A percentile compares a stretch with the other conserved stretches of the same genome.
phyloP scores from a whole-genome alignment of 2,113 vertebrate genomes.

The Heptranchias perlo region DNA sequence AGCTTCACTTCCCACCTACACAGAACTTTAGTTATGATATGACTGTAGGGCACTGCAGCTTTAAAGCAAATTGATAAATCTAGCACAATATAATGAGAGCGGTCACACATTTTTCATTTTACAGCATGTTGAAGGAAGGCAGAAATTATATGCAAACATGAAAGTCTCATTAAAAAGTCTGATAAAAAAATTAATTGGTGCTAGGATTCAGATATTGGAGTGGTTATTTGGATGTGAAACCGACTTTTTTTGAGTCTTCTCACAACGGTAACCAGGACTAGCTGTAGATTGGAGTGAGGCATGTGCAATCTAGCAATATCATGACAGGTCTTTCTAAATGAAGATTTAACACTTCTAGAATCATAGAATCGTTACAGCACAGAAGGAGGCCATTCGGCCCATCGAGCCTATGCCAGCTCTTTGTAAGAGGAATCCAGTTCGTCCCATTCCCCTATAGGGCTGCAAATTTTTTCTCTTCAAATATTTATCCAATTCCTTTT shows the following conservation, averaged over 20 bases:
- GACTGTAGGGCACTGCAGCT: background rate
- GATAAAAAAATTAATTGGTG: background rate
- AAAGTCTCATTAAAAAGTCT: background rate
- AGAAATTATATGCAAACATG: background rate
- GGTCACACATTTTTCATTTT: background rate
- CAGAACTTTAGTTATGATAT: background rate
- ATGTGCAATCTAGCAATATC: background rate
- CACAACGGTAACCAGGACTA: background rate
- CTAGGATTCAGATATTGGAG: background rate
- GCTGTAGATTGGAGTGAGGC: background rate
- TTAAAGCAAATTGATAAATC: background rate
- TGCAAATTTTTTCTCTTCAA: too few relatives aligned
- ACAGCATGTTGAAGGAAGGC: background rate
- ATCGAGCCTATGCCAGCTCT: too few relatives aligned
- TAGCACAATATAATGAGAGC: background rate
- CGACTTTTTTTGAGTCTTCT: background rate
- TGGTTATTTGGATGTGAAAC: background rate
- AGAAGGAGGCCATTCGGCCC: too few relatives aligned
- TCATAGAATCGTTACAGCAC: too few relatives aligned
- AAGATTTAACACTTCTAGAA: background rate
- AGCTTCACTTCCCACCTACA: background rate
- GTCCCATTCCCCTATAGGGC: too few relatives aligned
- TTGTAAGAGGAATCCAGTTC: too few relatives aligned
- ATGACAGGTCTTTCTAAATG: background rate
- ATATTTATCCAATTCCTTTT: too few relatives aligned